Conservation (phyloP, 1,140 invertebrate genomes). For the Hirudo medicinalis region DNA sequence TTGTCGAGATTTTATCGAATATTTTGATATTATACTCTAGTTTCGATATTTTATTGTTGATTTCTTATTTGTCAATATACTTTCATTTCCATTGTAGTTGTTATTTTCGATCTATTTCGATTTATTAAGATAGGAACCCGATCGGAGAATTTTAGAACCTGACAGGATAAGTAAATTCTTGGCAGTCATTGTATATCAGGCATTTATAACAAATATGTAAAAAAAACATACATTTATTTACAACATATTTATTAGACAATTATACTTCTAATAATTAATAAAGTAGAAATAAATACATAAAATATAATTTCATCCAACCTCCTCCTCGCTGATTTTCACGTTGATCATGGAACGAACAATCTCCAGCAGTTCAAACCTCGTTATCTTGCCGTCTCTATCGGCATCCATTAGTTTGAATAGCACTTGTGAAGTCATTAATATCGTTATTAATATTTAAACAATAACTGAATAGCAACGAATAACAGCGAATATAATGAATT, state of each 20-base stretch:
- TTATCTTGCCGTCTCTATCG: constrained; percentile 4
- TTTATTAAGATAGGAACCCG: too few species aligned
- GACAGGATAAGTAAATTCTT: too few species aligned
- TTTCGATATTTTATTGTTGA: too few species aligned
- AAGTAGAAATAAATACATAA: neutral
- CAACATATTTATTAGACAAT: neutral
- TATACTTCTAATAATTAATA: neutral
- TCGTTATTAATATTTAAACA: neutral
- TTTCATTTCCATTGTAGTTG: too few species aligned
- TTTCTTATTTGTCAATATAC: too few species aligned
- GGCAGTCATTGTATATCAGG: too few species aligned
- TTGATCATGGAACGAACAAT: constrained; percentile 4
- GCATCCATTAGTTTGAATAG: neutral
- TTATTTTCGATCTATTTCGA: too few species aligned
- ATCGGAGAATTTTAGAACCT: too few species aligned
- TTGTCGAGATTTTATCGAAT: too few species aligned
- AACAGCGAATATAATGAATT: neutral
- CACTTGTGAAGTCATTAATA: neutral
- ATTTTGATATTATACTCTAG: too few species aligned
- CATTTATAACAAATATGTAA: too few species aligned
- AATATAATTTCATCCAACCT: neutral
- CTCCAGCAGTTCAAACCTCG: constrained; percentile 1
- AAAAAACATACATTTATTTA: neutral
- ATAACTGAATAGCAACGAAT: neutral
- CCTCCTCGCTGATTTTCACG: constrained; percentile 11